Evolutionary conservation across 2,113 vertebrate genomes (phyloP).

Genomic region (Rutilus rutilus): DNA sequence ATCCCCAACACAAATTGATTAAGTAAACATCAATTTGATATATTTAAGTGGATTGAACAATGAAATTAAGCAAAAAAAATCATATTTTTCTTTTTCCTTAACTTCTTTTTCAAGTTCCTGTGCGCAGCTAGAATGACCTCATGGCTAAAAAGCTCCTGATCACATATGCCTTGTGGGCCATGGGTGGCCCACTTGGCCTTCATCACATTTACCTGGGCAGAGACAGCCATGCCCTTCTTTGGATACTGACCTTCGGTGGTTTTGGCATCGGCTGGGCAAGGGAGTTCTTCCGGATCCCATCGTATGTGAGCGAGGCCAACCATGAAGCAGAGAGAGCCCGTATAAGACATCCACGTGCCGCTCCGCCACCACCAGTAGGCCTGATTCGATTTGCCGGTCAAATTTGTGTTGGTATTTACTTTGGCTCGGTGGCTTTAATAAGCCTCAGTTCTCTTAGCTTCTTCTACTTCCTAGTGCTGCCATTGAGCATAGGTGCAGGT

Average conservation of each 20-base stretch:
- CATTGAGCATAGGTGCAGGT: constrained; percentile 83
- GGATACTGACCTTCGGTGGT: constrained; percentile 88
- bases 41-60: no score
- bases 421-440: constrained; percentile 82
- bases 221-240: constrained; percentile 88
- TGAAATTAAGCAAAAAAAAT: not conserved
- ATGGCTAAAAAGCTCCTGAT: constrained; percentile 84
- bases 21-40: no score
- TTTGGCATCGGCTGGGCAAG: constrained; percentile 86
- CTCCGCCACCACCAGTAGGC: constrained; percentile 68
- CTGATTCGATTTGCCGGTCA: constrained; percentile 79
- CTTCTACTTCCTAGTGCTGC: constrained; percentile 84
- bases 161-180: constrained; percentile 85
- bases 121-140: constrained; percentile 52
- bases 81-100: not conserved
- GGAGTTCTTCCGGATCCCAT: constrained; percentile 84
- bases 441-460: constrained; percentile 80
- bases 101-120: not conserved
- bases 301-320: constrained; percentile 83
- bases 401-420: constrained; percentile 84
- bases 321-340: constrained; percentile 57
- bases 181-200: constrained; percentile 85
- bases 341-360: not conserved
- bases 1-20: no score
- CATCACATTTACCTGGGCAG: constrained; percentile 90